Evolutionary conservation across 2,797 vertebrate genomes (phyloP), one percentile per base, ranked within the genome.

Genomic region (Crocodylus rhombifer): DNA sequence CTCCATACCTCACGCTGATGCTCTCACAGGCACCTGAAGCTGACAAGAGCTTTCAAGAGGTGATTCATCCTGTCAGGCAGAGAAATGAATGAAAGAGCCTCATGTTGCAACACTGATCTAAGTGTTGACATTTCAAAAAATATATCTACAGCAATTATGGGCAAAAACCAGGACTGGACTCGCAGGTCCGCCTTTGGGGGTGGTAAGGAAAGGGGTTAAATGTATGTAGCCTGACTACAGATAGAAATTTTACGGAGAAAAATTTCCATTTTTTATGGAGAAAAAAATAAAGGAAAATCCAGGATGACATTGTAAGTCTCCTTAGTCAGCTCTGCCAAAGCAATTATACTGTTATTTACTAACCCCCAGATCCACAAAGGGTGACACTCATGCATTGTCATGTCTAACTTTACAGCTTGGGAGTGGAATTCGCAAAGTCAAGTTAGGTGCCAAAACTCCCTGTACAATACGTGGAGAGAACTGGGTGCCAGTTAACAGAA

Each of bases 361-460:
- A 9, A 0, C 0, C 18, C 36, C 89, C 13, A 57, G 0, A 81
- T 88, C 51, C 63, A 62, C 60, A 83, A 23, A 36, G 1, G 1
- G 26, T 42, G 89, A 65, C 23, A 67, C 63, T 80, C 21, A 25
- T 51, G 15, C 25, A 80, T 28, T 4, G 30, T 11, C 69, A 82
- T 3, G 6, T 82, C 85, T 61, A 69, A 10, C 1, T 33, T 10
- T 7, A 2, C 69, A 58, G 69, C 93, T 89, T 84, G n/a, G 77
- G 81, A 28, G 71, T 21, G 5, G 51, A 55, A 80, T 25, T 73
- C 9, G 10, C 42, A 51, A 51, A 51, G 42, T 51, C 42, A 51
- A 11, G 14, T 62, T 30, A 56, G 7, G 8, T 26, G 3, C 6
- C 18, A 3, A 73, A 55, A 23, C 77, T 82, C 26, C n/a, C 75